These are phyloP conservation scores for Adoxophyes honmai DNA, from an alignment of 1,140 invertebrate species.

Conservation along the genomic window DNA sequence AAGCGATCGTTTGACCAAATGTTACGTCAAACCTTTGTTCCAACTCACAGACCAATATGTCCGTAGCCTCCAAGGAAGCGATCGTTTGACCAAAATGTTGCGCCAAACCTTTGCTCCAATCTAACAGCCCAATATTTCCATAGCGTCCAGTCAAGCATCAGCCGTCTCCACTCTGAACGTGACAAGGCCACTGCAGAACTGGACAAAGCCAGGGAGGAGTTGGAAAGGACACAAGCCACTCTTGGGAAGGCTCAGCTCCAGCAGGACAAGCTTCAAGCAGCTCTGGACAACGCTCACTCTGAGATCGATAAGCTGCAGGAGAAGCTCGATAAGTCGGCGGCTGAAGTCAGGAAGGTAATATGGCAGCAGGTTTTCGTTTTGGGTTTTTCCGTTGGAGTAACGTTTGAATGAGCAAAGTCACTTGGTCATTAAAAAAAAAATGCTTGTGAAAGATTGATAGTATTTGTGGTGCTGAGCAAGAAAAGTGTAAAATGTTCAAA, in stretches of 20 bases:
- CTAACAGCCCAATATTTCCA: background rate
- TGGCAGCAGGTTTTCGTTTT: background rate
- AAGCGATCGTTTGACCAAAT: conserved; percentile 38
- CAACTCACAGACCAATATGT: background rate
- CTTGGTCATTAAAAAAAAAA: too few species aligned
- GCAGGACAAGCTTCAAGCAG: conserved; percentile 92
- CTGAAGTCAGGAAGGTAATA: conserved; percentile 87
- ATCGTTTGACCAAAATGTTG: too few species aligned
- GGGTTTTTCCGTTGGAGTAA: too few species aligned
- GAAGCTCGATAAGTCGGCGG: conserved; percentile 87
- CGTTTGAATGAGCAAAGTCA: too few species aligned
- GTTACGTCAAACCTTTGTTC: too few species aligned
- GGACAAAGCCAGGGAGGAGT: conserved; percentile 93
- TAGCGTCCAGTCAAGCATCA: conserved; percentile 82
- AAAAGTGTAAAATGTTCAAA: too few species aligned
- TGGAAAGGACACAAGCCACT: conserved; percentile 92
- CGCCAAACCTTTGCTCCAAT: too few species aligned
- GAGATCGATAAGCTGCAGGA: conserved; percentile 95
- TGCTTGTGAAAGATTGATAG: too few species aligned
- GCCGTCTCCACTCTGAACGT: conserved; percentile 90
- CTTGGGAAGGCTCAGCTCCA: conserved; percentile 93
- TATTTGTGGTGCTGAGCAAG: too few species aligned
- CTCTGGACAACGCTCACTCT: conserved; percentile 91
- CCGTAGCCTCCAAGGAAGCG: conserved; percentile 16
- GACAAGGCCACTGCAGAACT: conserved; percentile 91